phyloP scores from a whole-genome alignment of 1,140 invertebrate genomes.

The Diorhabda carinulata region DNA sequence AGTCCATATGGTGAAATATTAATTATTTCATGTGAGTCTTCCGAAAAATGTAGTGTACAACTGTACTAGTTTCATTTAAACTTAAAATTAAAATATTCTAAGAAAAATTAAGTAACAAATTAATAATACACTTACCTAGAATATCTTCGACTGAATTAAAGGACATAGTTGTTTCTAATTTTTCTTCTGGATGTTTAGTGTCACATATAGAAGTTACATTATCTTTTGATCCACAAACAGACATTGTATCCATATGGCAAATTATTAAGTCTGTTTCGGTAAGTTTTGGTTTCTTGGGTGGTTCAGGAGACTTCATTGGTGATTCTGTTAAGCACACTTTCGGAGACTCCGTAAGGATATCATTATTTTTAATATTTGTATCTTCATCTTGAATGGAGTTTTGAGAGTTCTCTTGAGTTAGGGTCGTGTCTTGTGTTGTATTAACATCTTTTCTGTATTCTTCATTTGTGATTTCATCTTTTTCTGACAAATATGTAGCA shows the following conservation, averaged over 20 bases:
- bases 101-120: not conserved
- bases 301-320: not conserved
- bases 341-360: slow-evolving; percentile 21
- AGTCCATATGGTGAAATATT: too few species aligned
- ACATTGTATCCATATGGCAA: slow-evolving; percentile 28
- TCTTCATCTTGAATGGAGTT: slow-evolving; percentile 1
- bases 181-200: not conserved
- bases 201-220: not conserved
- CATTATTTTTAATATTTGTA: slow-evolving; percentile 34
- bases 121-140: slow-evolving; percentile 5
- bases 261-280: slow-evolving; percentile 28
- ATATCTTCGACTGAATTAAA: slow-evolving; percentile 8
- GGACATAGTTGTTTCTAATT: not conserved
- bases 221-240: slow-evolving; percentile 12
- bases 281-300: slow-evolving; percentile 24
- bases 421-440: slow-evolving; percentile 14
- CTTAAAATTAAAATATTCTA: not conserved
- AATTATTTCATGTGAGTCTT: too few species aligned
- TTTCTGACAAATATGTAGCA: not conserved
- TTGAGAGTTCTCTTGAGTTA: slow-evolving; percentile 9
- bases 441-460: not conserved
- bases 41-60: too few species aligned
- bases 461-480: not conserved
- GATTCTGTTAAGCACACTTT: not conserved
- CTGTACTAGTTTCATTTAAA: too few species aligned